Percentiles rank a stretch among this genome's conserved stretches.
Evolutionary conservation across 2,888 invertebrate species (phyloP).

Genomic region (Melieria crassipennis): DNA sequence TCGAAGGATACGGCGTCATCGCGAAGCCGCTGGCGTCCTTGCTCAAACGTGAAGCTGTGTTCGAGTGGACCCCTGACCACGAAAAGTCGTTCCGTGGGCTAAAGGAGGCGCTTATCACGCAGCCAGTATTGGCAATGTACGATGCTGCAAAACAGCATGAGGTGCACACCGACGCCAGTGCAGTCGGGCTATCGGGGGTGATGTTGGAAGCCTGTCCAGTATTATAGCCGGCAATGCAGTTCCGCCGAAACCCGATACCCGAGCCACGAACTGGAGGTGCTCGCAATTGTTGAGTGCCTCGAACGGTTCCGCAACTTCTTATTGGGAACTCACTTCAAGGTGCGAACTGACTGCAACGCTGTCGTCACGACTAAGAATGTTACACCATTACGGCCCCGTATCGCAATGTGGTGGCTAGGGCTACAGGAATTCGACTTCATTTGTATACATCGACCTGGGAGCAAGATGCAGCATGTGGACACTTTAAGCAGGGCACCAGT

Average conservation of each 20-base stretch:
- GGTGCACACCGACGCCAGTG: conserved; percentile 6
- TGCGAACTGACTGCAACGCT: conserved; percentile 31
- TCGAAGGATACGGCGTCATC: too few relatives aligned
- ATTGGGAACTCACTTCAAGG: conserved; percentile 7
- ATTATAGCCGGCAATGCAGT: conserved; percentile 16
- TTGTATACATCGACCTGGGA: conserved; percentile 21
- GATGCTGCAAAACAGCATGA: neutral
- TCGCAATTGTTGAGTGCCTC: conserved; percentile 16
- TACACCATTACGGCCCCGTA: conserved; percentile 6
- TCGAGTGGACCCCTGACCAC: too few relatives aligned
- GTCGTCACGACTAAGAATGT: conserved; percentile 3
- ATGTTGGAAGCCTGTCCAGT: conserved; percentile 20
- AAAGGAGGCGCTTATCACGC: too few relatives aligned
- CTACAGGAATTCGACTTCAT: conserved; percentile 28
- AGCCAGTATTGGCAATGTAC: neutral
- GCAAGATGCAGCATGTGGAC: conserved; percentile 8
- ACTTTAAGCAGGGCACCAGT: neutral
- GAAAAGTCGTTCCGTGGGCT: too few relatives aligned
- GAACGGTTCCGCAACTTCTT: conserved; percentile 31
- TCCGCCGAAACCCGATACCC: conserved; percentile 9
- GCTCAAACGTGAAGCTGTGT: too few relatives aligned
- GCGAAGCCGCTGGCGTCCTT: too few relatives aligned
- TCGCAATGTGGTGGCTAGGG: conserved; percentile 8
- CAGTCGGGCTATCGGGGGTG: conserved; percentile 20
- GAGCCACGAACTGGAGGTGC: conserved; percentile 14